These are phyloP conservation scores for Agrilus cyanescens DNA, from an alignment of 2,888 invertebrate genomes.

Conservation along the genomic window DNA sequence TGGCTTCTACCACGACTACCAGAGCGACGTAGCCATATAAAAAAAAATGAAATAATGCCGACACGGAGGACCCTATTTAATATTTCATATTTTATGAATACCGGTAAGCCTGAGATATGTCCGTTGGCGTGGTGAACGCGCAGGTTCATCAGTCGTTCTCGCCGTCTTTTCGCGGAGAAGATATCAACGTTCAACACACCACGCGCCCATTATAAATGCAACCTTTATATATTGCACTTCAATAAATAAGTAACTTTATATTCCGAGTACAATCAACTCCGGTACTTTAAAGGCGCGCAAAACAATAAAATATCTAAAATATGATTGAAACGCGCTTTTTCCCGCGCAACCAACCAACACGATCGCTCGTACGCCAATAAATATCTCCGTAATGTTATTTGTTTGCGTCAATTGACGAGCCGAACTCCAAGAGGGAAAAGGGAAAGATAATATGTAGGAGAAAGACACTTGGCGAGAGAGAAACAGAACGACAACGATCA, in stretches of 20 bases:
- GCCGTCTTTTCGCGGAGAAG: slow-evolving; percentile 14
- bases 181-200: slow-evolving; percentile 22
- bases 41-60: no score
- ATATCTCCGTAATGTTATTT: background rate
- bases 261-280: slow-evolving; percentile 37
- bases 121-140: slow-evolving; percentile 1
- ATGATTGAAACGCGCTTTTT: slow-evolving; percentile 37
- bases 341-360: slow-evolving; percentile 27
- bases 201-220: slow-evolving; percentile 35
- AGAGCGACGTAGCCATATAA: no score
- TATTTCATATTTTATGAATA: no score
- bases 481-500: background rate
- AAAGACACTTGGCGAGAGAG: slow-evolving; percentile 5
- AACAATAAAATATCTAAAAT: slow-evolving; percentile 40
- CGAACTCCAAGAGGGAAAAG: no score
- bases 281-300: slow-evolving; percentile 36
- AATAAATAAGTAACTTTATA: slow-evolving; percentile 40
- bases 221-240: slow-evolving; percentile 36
- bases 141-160: slow-evolving; percentile 19
- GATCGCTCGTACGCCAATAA: slow-evolving; percentile 27
- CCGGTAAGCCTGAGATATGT: no score
- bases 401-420: no score
- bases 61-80: no score
- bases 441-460: background rate
- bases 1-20: no score